Percentiles rank a stretch among this genome's conserved stretches.
phyloP scores from a whole-genome alignment of 2,797 vertebrate genomes.

The Myiotriccus ornatus region DNA sequence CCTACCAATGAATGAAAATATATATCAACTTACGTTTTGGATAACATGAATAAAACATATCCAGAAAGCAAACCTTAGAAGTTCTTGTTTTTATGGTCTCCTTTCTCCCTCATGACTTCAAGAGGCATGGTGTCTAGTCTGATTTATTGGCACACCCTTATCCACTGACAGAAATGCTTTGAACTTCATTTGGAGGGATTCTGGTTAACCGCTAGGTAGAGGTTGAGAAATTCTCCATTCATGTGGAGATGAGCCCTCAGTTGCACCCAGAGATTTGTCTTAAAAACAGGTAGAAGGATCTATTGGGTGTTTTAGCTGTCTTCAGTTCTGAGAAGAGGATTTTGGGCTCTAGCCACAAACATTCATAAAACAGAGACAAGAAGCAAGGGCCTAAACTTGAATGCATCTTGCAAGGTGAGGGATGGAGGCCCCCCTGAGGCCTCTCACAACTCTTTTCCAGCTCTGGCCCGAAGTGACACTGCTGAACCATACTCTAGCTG shows the following conservation, averaged over 20 bases:
- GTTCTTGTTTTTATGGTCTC: not conserved
- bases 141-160: not conserved
- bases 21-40: not conserved
- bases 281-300: not conserved
- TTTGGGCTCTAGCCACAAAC: not conserved
- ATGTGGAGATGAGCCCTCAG: not conserved
- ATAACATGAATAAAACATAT: not conserved
- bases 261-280: not conserved
- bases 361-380: not conserved
- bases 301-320: not conserved
- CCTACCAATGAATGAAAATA: not conserved
- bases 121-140: not conserved
- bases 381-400: not conserved
- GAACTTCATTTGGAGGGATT: not conserved
- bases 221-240: not conserved
- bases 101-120: not conserved
- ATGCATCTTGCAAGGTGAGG: rapidly evolving
- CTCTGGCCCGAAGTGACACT: not conserved
- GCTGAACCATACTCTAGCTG: not conserved
- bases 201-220: not conserved
- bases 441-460: not conserved
- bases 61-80: not conserved
- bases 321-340: not conserved
- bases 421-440: rapidly evolving
- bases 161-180: not conserved